A percentile compares a stretch with the other conserved stretches of the same genome.
Evolutionary conservation across 2,113 vertebrate genomes (phyloP).

Genomic region (Tragelaphus buxtoni): DNA sequence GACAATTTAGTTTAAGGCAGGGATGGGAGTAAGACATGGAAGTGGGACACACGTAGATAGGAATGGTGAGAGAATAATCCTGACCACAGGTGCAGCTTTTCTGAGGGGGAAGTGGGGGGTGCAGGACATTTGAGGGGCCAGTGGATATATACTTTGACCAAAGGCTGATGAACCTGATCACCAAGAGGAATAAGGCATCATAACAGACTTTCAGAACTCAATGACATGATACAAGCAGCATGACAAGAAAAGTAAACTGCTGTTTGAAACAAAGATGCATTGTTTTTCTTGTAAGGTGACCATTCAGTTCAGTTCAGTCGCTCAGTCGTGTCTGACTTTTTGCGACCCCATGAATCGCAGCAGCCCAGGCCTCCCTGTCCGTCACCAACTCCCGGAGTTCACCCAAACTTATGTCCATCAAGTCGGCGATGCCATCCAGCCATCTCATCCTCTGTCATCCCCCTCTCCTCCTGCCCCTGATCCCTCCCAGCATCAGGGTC

Average conservation of each 20-base stretch:
- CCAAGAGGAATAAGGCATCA: background rate
- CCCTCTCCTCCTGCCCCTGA: too few relatives aligned
- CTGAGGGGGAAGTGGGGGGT: accelerated
- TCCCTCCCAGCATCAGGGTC: too few relatives aligned
- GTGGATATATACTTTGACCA: background rate
- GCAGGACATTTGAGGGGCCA: background rate
- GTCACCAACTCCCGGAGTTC: too few relatives aligned
- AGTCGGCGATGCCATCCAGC: too few relatives aligned
- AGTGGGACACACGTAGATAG: too few relatives aligned
- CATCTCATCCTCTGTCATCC: too few relatives aligned
- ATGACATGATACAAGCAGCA: background rate
- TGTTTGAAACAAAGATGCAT: background rate
- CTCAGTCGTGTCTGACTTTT: too few relatives aligned
- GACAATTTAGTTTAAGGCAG: background rate
- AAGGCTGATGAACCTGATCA: background rate
- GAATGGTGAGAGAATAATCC: background rate
- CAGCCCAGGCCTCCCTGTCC: too few relatives aligned
- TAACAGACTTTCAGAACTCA: background rate
- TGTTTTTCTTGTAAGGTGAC: background rate
- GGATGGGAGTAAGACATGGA: background rate
- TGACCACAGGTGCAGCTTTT: background rate
- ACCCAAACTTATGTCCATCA: too few relatives aligned
- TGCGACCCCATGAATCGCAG: too few relatives aligned
- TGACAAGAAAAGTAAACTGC: background rate
- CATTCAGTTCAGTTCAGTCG: too few relatives aligned